Conservation (phyloP, 2,888 invertebrate genomes). For the Cheilosia soror region DNA sequence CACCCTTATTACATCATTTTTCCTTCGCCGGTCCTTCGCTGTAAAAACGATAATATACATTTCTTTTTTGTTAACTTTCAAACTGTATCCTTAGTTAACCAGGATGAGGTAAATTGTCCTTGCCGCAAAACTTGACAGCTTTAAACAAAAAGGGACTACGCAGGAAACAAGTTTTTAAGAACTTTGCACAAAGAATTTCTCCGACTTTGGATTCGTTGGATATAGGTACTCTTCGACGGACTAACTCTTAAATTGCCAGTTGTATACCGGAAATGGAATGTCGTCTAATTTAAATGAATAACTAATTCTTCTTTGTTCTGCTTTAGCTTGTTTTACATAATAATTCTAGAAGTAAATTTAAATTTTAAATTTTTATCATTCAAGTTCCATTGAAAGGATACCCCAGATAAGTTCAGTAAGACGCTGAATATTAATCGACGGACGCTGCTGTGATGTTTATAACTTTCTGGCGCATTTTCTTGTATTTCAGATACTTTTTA, state of each 20-base stretch:
- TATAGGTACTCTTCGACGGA: not conserved
- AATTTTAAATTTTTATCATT: slow-evolving; percentile 25
- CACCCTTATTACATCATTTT: slow-evolving; percentile 29
- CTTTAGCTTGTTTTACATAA: not conserved
- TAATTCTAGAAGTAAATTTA: slow-evolving; percentile 10
- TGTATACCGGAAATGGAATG: slow-evolving; percentile 30
- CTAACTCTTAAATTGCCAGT: slow-evolving; percentile 22
- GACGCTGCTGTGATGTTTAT: not conserved
- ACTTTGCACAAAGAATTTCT: slow-evolving; percentile 12
- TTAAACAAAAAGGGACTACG: not conserved
- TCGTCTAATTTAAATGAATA: slow-evolving; percentile 33
- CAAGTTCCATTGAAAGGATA: slow-evolving; percentile 11
- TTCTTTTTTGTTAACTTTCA: slow-evolving; percentile 18
- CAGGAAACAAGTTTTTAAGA: not conserved
- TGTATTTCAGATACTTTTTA: not conserved
- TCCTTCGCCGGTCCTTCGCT: slow-evolving; percentile 3
- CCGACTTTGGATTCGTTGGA: slow-evolving; percentile 31
- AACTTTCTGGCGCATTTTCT: not conserved
- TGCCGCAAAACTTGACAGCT: slow-evolving; percentile 24
- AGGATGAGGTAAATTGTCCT: not conserved
- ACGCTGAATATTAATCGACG: slow-evolving; percentile 18
- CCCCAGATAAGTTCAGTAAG: not conserved
- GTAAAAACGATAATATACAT: slow-evolving; percentile 24
- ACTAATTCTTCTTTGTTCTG: not conserved
- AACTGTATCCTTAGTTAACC: slow-evolving; percentile 1